phyloP scores from a whole-genome alignment of 2,888 invertebrate genomes.

The Heliconius hortense region DNA sequence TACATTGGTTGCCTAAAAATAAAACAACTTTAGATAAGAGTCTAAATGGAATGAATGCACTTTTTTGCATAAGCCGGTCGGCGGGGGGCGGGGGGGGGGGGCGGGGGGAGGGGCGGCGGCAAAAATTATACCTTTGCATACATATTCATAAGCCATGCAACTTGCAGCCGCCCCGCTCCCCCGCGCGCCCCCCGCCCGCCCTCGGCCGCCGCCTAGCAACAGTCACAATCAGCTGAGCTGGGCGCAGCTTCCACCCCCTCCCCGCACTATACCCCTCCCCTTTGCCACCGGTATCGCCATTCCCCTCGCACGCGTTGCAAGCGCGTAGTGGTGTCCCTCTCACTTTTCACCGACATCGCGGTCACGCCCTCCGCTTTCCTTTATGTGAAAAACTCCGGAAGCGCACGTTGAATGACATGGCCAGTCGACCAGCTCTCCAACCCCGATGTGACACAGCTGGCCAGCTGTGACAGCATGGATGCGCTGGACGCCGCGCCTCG shows the following conservation, averaged over 20 bases:
- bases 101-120: conserved; percentile 36
- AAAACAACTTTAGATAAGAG: conserved; percentile 23
- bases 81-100: conserved; percentile 32
- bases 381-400: conserved; percentile 25
- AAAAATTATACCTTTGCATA: conserved; percentile 45
- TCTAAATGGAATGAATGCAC: conserved; percentile 40
- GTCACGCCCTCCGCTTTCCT: conserved; percentile 34
- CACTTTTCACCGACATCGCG: not conserved
- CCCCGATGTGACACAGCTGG: not conserved
- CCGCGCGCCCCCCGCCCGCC: conserved; percentile 37
- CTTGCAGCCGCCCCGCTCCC: conserved; percentile 40
- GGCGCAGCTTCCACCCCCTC: conserved; percentile 32
- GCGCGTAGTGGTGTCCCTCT: conserved; percentile 28
- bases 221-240: conserved; percentile 50
- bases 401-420: not conserved
- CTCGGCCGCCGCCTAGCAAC: conserved; percentile 46
- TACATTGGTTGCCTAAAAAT: not conserved
- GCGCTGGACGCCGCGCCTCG: not conserved
- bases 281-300: conserved; percentile 25
- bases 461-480: not conserved
- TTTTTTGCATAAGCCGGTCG: conserved; percentile 40
- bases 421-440: not conserved
- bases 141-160: conserved; percentile 50
- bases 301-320: conserved; percentile 27
- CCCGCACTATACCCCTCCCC: not conserved